Percentiles rank a stretch among this genome's conserved stretches.
Conservation (phyloP, 2,888 invertebrate genomes). For the Phragmatobia fuliginosa region DNA sequence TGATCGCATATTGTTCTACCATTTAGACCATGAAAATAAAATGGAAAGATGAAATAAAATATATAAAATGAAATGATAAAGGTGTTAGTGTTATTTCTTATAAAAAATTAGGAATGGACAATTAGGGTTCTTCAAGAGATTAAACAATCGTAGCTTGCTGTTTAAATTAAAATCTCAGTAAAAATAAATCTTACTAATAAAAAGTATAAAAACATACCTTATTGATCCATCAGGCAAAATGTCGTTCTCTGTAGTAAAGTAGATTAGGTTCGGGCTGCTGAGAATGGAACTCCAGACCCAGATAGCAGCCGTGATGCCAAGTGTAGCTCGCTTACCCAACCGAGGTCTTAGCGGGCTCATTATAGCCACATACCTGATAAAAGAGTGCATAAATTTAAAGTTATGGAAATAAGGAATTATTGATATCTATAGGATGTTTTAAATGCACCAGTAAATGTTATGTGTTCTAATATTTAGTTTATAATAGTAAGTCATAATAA, state of each 20-base stretch:
- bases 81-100: too few relatives aligned
- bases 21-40: too few relatives aligned
- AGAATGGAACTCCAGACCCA: constrained; percentile 94
- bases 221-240: constrained; percentile 76
- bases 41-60: too few relatives aligned
- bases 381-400: background rate
- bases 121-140: background rate
- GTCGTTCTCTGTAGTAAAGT: constrained; percentile 91
- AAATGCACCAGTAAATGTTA: background rate
- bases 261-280: constrained; percentile 94
- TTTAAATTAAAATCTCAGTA: background rate
- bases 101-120: background rate
- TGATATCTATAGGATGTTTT: too few relatives aligned
- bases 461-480: background rate
- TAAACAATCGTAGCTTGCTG: background rate
- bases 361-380: constrained; percentile 95
- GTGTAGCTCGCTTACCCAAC: constrained; percentile 93
- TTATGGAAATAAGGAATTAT: background rate
- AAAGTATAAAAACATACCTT: constrained; percentile 57
- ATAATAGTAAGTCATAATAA: too few relatives aligned
- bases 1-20: background rate
- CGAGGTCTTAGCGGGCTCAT: constrained; percentile 96
- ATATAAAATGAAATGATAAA: too few relatives aligned
- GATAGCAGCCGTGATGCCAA: constrained; percentile 93
- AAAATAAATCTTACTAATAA: background rate